Evolutionary conservation across 2,797 vertebrate genomes (phyloP), one percentile per base, ranked within the genome.

Genomic region (Chaetophractus vellerosus): DNA sequence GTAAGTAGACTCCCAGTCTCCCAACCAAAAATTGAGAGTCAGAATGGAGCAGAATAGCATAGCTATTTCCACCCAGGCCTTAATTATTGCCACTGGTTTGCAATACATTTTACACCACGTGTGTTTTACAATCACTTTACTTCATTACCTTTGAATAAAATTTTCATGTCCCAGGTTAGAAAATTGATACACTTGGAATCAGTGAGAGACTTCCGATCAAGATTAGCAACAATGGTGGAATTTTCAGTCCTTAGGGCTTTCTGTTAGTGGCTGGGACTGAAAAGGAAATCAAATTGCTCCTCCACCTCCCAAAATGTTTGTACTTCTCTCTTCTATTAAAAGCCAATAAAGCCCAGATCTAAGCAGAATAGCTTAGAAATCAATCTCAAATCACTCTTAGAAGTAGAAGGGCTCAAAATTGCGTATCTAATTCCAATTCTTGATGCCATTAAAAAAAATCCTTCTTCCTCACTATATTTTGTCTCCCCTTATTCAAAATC

Each of bases 121-220:
- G 64, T 48, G 59, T 93, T 85, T 75, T 89, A 41, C 28, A 64
- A 31, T 69, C 28, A 82, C 10, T 82, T 93, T 74, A 74, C 89
- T 82, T 74, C 59, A 84, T 48, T 38, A 80, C 26, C 78, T 85
- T 81, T 90, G 31, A 31, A 48, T 72, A 59, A 88, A 6, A 28
- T 71, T 33, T 33, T 75, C 24, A 75, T 69, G 55, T 68, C 72
- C 41, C 55, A 41, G 36, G 55, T 61, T 71, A 95, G 72, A 79
- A 69, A 94, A 69, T 50, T 21, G 10, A 94, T 6, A 1, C 15
- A 23, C 31, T 33, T 33, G 33, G 23, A n/a, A 85, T 66, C 14
- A 68, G 24, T 61, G 15, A 61, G 33, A 45, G 50, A 26, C 57
- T 79, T 87, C 24, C 61, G 45, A 83, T 52, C 36, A 82, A 91